Evolutionary conservation across 2,888 invertebrate genomes (phyloP).

Genomic region (Stegophylla sp.): DNA sequence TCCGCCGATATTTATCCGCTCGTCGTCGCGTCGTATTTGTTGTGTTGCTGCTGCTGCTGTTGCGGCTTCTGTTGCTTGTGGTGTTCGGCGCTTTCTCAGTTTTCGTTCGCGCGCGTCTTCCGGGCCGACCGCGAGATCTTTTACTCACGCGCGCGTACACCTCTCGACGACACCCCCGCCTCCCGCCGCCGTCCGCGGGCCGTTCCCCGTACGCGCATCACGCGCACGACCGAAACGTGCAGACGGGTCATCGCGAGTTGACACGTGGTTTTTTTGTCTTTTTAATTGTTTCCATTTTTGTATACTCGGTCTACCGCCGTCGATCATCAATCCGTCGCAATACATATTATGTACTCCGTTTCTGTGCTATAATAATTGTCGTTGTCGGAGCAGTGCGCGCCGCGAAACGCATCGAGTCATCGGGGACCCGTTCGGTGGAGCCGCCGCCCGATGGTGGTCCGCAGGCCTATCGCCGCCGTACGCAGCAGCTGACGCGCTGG

Average conservation of each 20-base stretch:
- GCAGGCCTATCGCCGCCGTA: neutral
- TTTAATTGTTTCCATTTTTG: neutral
- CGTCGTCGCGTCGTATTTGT: neutral
- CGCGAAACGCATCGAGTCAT: neutral
- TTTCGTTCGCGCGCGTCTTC: no score
- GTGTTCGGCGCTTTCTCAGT: no score
- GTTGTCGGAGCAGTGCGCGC: neutral
- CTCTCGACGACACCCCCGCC: neutral
- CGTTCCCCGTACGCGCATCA: neutral
- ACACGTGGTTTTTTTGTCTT: neutral
- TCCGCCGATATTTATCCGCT: neutral
- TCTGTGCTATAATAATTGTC: no score
- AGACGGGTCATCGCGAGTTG: neutral
- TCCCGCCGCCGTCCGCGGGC: neutral
- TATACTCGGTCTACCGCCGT: neutral
- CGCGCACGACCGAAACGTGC: neutral
- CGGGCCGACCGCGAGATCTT: neutral
- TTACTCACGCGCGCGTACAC: no score
- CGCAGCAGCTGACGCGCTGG: slow-evolving; percentile 29
- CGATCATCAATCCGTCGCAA: no score
- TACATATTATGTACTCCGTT: no score
- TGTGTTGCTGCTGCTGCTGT: neutral
- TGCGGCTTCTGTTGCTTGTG: neutral
- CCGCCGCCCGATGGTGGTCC: slow-evolving; percentile 10
- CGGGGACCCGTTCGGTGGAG: neutral